These are phyloP conservation scores for Deilephila porcellus DNA, from an alignment of 2,888 invertebrate species.

Conservation along the genomic window DNA sequence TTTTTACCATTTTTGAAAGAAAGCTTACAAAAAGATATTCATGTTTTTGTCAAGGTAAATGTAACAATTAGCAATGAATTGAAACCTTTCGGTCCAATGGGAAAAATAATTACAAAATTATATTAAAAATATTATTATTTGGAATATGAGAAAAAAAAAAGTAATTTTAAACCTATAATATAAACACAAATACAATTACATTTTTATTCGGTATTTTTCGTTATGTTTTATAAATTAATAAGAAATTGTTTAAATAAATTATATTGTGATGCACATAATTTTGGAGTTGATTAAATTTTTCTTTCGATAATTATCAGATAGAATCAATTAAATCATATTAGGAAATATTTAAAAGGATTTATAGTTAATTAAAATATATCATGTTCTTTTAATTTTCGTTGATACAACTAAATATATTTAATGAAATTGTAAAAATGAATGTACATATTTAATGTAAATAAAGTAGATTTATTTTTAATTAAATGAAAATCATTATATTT, in stretches of 20 bases:
- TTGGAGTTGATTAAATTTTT: neutral
- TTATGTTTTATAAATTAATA: neutral
- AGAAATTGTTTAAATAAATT: neutral
- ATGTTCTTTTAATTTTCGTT: neutral
- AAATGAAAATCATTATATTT: conserved; percentile 32
- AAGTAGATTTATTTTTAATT: conserved; percentile 17
- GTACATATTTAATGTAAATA: conserved; percentile 39
- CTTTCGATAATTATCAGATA: neutral
- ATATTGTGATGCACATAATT: neutral
- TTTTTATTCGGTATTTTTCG: too few relatives aligned
- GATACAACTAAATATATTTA: conserved; percentile 18
- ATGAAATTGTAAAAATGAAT: conserved; percentile 32
- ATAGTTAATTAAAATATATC: conserved; percentile 10
- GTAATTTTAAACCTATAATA: too few relatives aligned
- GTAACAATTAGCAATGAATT: too few relatives aligned
- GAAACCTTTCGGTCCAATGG: too few relatives aligned
- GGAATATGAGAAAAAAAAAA: too few relatives aligned
- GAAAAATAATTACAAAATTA: too few relatives aligned
- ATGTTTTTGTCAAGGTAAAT: too few relatives aligned
- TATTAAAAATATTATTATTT: too few relatives aligned
- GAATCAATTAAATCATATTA: neutral
- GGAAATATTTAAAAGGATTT: neutral
- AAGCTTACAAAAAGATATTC: too few relatives aligned
- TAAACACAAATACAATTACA: too few relatives aligned
- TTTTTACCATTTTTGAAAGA: too few relatives aligned